phyloP scores from a whole-genome alignment of 2,113 vertebrate species.

The Zosterops lateralis region DNA sequence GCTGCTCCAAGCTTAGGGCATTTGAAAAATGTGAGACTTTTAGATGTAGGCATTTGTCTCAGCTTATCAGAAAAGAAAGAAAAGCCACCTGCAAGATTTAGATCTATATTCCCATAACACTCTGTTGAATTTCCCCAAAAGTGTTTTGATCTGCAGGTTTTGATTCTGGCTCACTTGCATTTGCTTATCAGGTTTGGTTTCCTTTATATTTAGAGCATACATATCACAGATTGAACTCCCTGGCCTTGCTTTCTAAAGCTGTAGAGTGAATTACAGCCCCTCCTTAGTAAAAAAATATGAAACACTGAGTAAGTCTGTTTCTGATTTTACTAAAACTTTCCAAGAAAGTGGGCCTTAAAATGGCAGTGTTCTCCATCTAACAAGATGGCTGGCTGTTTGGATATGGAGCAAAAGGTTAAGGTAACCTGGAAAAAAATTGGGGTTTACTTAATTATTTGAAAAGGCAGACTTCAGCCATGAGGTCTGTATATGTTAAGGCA shows the following conservation, averaged over 20 bases:
- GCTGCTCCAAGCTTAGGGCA: background rate
- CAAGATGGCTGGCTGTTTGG: background rate
- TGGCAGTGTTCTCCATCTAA: background rate
- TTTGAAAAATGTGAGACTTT: background rate
- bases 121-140: background rate
- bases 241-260: background rate
- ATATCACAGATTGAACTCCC: background rate
- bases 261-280: background rate
- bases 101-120: background rate
- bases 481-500: background rate
- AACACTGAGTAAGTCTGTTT: background rate
- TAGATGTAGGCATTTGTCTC: background rate
- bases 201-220: background rate
- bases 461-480: background rate
- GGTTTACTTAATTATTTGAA: background rate
- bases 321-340: background rate
- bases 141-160: slow-evolving; percentile 19
- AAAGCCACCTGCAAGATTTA: slow-evolving; percentile 26
- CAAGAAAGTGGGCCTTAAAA: background rate
- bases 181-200: background rate
- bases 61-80: slow-evolving; percentile 13
- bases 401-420: background rate
- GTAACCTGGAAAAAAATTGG: background rate
- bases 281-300: background rate
- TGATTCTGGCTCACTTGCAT: background rate